These are phyloP conservation scores for Esox niger DNA, from an alignment of 2,113 vertebrate species.

Conservation along the genomic window DNA sequence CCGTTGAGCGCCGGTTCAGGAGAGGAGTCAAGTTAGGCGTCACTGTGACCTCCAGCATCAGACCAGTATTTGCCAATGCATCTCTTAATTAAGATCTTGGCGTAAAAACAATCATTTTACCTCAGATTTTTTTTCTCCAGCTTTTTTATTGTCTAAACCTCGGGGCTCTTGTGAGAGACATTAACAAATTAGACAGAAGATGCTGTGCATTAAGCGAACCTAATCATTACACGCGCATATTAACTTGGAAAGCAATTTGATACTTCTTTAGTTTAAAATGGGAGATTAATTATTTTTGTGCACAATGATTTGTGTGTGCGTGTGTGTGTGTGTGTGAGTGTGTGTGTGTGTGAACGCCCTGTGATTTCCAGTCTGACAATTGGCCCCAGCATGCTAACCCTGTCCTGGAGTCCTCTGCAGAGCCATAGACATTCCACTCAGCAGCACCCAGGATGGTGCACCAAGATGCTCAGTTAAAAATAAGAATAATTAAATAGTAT, in stretches of 20 bases:
- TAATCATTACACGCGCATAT: slow-evolving; percentile 36
- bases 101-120: slow-evolving; percentile 51
- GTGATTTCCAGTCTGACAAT: no score
- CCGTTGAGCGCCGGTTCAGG: no score
- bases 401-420: no score
- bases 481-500: no score
- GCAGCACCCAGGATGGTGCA: no score
- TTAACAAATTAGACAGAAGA: slow-evolving; percentile 59
- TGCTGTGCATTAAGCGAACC: slow-evolving; percentile 40
- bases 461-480: no score
- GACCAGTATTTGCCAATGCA: slow-evolving; percentile 38
- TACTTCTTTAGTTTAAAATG: slow-evolving; percentile 29
- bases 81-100: slow-evolving; percentile 60
- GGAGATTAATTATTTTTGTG: slow-evolving; percentile 23
- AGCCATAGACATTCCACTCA: no score
- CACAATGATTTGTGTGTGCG: slow-evolving; percentile 4
- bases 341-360: no score
- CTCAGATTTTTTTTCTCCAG: slow-evolving; percentile 33
- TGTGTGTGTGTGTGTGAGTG: no score
- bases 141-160: slow-evolving; percentile 48
- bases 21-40: no score
- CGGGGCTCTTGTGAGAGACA: slow-evolving; percentile 40
- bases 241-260: slow-evolving; percentile 17
- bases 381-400: no score
- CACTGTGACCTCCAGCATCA: slow-evolving; percentile 45